Percentiles rank a stretch among this genome's conserved stretches.
Conservation (phyloP, 2,888 invertebrate species). For the Lathronympha strigana region DNA sequence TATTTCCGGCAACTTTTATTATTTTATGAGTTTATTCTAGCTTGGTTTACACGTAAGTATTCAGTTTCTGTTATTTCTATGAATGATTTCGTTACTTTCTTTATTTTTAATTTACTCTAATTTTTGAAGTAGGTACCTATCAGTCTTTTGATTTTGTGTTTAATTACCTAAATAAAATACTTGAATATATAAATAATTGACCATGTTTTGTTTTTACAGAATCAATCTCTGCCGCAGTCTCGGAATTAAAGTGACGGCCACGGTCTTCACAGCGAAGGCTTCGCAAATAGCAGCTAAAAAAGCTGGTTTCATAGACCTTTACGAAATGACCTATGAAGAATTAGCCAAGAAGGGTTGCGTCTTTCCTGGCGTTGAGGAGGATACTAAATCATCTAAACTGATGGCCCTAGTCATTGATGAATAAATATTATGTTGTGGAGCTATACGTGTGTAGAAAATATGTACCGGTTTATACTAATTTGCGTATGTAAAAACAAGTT, state of each 20-base stretch:
- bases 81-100: no score
- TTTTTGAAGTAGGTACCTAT: no score
- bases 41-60: no score
- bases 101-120: no score
- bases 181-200: no score
- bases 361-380: conserved; percentile 70
- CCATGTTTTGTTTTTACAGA: conserved; percentile 57
- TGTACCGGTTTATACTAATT: background rate
- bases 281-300: conserved; percentile 80
- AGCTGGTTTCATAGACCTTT: conserved; percentile 74
- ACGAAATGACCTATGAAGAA: conserved; percentile 74
- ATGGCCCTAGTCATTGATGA: conserved; percentile 68
- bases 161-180: no score
- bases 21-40: no score
- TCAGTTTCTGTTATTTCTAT: no score
- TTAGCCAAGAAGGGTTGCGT: conserved; percentile 69
- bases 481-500: conserved; percentile 17
- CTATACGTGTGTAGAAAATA: background rate
- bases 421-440: background rate
- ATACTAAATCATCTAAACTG: conserved; percentile 73
- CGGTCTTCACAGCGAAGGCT: conserved; percentile 80
- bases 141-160: no score
- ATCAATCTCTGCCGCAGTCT: conserved; percentile 79
- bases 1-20: no score
- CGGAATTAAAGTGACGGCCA: conserved; percentile 74